A percentile compares a stretch with the other conserved stretches of the same genome.
These are phyloP conservation scores for Pheosia tremula DNA, from an alignment of 2,888 invertebrate species.

Conservation along the genomic window DNA sequence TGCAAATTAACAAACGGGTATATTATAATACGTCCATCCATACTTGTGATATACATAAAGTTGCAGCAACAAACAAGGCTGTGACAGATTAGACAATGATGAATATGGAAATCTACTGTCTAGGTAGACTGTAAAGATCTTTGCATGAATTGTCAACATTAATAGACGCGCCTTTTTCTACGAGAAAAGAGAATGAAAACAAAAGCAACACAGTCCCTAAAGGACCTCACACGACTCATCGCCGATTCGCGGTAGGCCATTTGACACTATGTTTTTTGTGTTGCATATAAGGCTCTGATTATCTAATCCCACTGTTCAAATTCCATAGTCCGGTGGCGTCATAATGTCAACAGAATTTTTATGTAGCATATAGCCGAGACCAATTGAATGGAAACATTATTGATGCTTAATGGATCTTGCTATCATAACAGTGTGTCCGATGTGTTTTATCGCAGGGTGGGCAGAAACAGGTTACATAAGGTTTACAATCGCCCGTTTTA, in stretches of 20 bases:
- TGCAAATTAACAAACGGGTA: no score
- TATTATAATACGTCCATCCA: no score
- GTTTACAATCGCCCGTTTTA: no score
- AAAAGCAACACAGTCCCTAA: neutral
- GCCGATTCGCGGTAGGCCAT: neutral
- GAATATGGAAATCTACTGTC: no score
- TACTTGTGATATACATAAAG: no score
- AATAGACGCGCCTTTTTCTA: no score
- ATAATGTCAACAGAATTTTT: neutral
- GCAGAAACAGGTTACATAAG: neutral
- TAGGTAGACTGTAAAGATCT: no score
- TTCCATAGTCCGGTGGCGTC: neutral
- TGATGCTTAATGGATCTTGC: neutral
- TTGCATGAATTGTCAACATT: no score
- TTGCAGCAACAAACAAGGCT: no score
- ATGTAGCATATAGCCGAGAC: neutral
- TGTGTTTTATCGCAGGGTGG: slow-evolving; percentile 1
- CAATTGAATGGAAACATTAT: slow-evolving; percentile 5
- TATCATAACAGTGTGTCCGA: slow-evolving; percentile 3
- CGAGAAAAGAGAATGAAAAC: neutral
- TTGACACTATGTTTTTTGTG: neutral
- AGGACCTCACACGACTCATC: neutral
- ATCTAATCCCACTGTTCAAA: neutral
- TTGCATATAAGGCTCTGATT: neutral
- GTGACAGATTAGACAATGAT: no score